Conservation (phyloP, 1,140 invertebrate genomes). For the Pectinophora gossypiella region DNA sequence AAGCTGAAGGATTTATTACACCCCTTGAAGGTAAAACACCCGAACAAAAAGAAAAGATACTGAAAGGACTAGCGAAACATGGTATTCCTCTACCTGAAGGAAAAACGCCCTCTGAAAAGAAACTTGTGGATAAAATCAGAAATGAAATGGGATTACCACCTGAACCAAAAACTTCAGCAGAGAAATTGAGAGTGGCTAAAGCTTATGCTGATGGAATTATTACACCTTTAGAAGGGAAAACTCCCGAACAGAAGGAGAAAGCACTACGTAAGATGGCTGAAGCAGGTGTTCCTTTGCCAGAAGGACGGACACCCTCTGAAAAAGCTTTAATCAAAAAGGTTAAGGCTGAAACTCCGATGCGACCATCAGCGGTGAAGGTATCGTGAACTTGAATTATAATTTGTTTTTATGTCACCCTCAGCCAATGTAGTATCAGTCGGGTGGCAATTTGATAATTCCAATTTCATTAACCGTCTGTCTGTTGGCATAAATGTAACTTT, state of each 20-base stretch:
- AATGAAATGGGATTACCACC: conserved; percentile 21
- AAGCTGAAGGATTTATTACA: too few species aligned
- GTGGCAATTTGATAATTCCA: too few species aligned
- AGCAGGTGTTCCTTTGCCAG: conserved; percentile 30
- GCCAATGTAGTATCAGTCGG: too few species aligned
- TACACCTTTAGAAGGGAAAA: conserved; percentile 39
- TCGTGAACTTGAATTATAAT: too few species aligned
- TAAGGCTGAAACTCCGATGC: conserved; percentile 6
- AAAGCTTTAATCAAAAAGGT: conserved; percentile 13
- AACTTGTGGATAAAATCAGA: conserved; percentile 21
- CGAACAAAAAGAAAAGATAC: conserved; percentile 36
- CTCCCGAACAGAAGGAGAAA: conserved; percentile 32
- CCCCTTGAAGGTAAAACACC: conserved; percentile 29
- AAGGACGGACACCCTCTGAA: conserved; percentile 26
- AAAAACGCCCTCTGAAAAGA: conserved; percentile 29
- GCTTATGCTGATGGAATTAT: conserved; percentile 28
- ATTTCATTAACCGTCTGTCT: too few species aligned
- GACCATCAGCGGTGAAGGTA: conserved; percentile 5
- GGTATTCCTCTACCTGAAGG: conserved; percentile 33
- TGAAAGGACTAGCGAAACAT: conserved; percentile 21
- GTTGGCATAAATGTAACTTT: too few species aligned
- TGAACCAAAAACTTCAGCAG: conserved; percentile 19
- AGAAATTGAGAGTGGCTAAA: conserved; percentile 20
- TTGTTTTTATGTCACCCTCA: too few species aligned
- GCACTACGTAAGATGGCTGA: conserved; percentile 30